These are phyloP conservation scores for Melanotaenia trifasciata DNA, from an alignment of 2,797 vertebrate genomes.

Conservation along the genomic window DNA sequence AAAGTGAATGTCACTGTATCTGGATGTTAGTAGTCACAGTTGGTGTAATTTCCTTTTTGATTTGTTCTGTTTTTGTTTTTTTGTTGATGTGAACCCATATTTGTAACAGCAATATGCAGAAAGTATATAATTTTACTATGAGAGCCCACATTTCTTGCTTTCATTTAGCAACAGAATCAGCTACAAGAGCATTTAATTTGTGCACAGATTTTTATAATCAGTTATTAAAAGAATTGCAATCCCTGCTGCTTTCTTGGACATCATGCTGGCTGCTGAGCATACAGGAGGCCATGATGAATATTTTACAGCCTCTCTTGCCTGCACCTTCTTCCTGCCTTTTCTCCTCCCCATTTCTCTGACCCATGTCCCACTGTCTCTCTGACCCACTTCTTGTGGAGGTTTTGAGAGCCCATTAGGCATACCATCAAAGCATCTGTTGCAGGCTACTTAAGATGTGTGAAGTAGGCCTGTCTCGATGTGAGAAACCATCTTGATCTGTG, in stretches of 20 bases:
- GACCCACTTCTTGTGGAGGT: constrained; percentile 62
- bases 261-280: constrained; percentile 39
- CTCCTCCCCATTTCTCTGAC: constrained; percentile 43
- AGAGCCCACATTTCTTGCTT: neutral
- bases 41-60: neutral
- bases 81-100: neutral
- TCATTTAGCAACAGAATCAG: neutral
- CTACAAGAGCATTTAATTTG: neutral
- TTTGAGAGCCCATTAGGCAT: constrained; percentile 56
- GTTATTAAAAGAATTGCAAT: neutral
- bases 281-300: constrained; percentile 72
- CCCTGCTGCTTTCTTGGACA: constrained; percentile 25
- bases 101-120: too few species aligned
- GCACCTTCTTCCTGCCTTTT: constrained; percentile 36
- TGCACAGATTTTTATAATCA: neutral
- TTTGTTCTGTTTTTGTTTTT: too few species aligned
- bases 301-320: constrained; percentile 64
- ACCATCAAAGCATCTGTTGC: constrained; percentile 51
- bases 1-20: neutral
- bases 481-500: constrained; percentile 28
- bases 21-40: neutral
- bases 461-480: constrained; percentile 25
- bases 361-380: constrained; percentile 47
- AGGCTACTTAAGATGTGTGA: constrained; percentile 48
- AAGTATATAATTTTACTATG: neutral